phyloP scores from a whole-genome alignment of 2,113 vertebrate species.

The Hipposideros armiger region DNA sequence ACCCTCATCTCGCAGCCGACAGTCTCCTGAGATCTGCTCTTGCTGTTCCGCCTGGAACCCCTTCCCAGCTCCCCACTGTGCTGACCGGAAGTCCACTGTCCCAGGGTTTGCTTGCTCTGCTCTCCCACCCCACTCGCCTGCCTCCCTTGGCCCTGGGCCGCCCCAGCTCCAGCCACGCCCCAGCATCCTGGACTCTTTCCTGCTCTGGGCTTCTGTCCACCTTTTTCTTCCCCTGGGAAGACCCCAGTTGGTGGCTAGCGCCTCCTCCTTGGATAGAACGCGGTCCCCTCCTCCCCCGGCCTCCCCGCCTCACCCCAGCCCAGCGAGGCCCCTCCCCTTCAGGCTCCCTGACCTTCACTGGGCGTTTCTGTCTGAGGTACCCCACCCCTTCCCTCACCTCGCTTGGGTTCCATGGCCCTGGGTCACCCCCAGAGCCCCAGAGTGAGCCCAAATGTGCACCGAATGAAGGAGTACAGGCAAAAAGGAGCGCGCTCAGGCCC shows the following conservation, averaged over 20 bases:
- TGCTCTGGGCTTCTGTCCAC: fast-evolving
- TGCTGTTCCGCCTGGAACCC: background rate
- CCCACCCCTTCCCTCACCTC: fast-evolving
- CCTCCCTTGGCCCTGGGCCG: background rate
- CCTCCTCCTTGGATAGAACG: background rate
- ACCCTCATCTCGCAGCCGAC: fast-evolving
- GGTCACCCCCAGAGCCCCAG: background rate
- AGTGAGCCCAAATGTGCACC: fast-evolving
- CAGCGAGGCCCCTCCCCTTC: fast-evolving
- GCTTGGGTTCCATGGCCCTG: fast-evolving
- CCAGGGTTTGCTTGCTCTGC: fast-evolving
- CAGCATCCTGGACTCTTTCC: background rate
- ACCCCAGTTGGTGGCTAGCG: background rate
- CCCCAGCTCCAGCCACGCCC: background rate
- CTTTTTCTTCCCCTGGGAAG: background rate
- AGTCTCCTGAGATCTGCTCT: too few relatives aligned
- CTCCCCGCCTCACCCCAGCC: fast-evolving
- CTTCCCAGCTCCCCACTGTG: fast-evolving
- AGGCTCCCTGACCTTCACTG: fast-evolving
- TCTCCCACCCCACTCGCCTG: fast-evolving
- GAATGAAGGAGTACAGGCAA: fast-evolving
- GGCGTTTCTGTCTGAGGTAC: fast-evolving
- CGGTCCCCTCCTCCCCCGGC: background rate
- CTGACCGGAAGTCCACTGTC: background rate
- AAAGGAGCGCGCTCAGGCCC: background rate